phyloP scores from a whole-genome alignment of 2,113 vertebrate genomes.

The Martes martes region DNA sequence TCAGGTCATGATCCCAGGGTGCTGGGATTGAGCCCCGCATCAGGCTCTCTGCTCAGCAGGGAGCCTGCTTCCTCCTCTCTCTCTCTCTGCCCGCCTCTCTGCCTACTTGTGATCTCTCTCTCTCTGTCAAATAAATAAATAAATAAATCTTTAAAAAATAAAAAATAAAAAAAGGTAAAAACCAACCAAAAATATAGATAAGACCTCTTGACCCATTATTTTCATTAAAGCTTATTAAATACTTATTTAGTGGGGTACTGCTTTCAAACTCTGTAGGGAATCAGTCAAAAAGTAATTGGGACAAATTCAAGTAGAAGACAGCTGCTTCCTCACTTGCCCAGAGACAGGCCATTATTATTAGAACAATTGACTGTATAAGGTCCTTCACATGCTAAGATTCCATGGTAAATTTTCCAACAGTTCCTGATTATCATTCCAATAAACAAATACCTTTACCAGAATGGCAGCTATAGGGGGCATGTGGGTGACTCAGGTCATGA shows the following conservation, averaged over 20 bases:
- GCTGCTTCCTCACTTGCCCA: background rate
- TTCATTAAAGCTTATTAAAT: constrained; percentile 19
- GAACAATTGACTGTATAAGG: background rate
- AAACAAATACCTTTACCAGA: background rate
- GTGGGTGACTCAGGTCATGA: background rate
- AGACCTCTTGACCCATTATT: background rate
- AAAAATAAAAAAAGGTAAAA: background rate
- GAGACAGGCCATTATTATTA: background rate
- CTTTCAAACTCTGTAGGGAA: constrained; percentile 1
- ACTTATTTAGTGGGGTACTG: background rate
- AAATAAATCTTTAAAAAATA: no score
- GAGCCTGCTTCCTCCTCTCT: no score
- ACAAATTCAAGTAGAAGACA: background rate
- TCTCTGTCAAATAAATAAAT: no score
- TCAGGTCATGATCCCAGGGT: no score
- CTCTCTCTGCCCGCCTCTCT: no score
- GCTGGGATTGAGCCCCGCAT: no score
- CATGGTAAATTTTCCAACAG: constrained; percentile 2
- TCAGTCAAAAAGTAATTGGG: background rate
- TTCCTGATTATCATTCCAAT: background rate
- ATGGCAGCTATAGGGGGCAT: background rate
- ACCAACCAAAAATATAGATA: background rate
- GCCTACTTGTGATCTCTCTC: no score
- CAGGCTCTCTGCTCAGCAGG: no score
- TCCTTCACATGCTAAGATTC: background rate